These are phyloP conservation scores for Anabas testudineus DNA, from an alignment of 2,797 vertebrate genomes.

Conservation along the genomic window DNA sequence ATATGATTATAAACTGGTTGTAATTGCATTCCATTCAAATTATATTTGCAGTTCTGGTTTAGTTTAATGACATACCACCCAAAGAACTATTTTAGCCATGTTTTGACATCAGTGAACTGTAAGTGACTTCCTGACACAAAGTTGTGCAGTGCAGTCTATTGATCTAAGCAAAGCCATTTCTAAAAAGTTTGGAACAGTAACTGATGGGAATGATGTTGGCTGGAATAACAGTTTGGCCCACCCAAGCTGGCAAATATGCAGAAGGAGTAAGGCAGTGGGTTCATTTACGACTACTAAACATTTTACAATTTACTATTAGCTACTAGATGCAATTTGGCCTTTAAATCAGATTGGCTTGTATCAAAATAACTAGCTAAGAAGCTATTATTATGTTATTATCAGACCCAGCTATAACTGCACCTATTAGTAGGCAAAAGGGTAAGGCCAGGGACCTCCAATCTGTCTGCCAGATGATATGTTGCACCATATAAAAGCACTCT, in stretches of 20 bases:
- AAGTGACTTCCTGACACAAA: not conserved
- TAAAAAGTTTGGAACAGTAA: not conserved
- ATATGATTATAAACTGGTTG: too few species aligned
- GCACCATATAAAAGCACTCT: constrained; percentile 40
- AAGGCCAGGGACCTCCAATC: constrained; percentile 43
- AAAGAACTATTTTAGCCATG: not conserved
- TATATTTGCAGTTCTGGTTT: too few species aligned
- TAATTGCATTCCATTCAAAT: too few species aligned
- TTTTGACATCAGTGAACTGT: too few species aligned
- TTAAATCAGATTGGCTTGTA: constrained; percentile 1
- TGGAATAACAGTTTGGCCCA: not conserved
- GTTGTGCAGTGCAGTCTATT: not conserved
- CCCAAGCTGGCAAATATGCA: not conserved
- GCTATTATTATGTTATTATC: not conserved
- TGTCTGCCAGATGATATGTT: constrained; percentile 43
- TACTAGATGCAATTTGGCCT: constrained; percentile 7
- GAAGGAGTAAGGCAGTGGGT: too few species aligned
- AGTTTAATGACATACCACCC: too few species aligned
- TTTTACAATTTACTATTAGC: not conserved
- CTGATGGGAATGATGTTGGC: constrained; percentile 1
- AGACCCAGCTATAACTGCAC: not conserved
- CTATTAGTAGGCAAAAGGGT: not conserved
- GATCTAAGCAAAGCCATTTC: not conserved
- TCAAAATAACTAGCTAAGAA: not conserved
- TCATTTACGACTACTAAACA: too few species aligned